Evolutionary conservation across 2,888 invertebrate species (phyloP).

Genomic region (Galerucella pusilla): DNA sequence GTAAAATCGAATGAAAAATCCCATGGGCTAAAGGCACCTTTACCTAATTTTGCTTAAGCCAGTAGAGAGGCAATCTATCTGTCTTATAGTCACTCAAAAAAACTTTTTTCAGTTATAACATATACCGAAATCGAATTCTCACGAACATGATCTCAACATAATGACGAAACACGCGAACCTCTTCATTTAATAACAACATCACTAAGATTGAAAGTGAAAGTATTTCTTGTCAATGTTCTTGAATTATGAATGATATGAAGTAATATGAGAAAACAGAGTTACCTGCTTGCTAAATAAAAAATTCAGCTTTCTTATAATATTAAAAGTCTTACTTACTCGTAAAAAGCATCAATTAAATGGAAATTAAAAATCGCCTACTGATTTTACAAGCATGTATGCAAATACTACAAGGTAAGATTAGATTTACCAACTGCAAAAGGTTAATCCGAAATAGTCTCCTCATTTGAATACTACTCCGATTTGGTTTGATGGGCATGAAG

Average conservation of each 20-base stretch:
- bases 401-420: too few relatives aligned
- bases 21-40: too few relatives aligned
- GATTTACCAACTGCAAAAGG: too few relatives aligned
- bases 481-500: too few relatives aligned
- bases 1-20: too few relatives aligned
- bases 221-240: constrained; percentile 25
- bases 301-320: background rate
- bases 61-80: background rate
- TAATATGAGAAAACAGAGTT: constrained; percentile 28
- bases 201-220: constrained; percentile 33
- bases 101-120: background rate
- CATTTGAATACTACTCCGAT: too few relatives aligned
- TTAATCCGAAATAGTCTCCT: too few relatives aligned
- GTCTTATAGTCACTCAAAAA: background rate
- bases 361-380: too few relatives aligned
- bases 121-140: background rate
- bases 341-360: background rate
- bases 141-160: background rate
- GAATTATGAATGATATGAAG: constrained; percentile 27
- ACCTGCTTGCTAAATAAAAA: background rate
- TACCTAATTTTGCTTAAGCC: background rate
- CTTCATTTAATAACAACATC: constrained; percentile 18
- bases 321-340: background rate
- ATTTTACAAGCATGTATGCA: too few relatives aligned
- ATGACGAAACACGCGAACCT: constrained; percentile 19